Evolutionary conservation across 2,888 invertebrate genomes (phyloP), one percentile per base, ranked within the genome.

Genomic region (Platerodrilus igneus): DNA sequence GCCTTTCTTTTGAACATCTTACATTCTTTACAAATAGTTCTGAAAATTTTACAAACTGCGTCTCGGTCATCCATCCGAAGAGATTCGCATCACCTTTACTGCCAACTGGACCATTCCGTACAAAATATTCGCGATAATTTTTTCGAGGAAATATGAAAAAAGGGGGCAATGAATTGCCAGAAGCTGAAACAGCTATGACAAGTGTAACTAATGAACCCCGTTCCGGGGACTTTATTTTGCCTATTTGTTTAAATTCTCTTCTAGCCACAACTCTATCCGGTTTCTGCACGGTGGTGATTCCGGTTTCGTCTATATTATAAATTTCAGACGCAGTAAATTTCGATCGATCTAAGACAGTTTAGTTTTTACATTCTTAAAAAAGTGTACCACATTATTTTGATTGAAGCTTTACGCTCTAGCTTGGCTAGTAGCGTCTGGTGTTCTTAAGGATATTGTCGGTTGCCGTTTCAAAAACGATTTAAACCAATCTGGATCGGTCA

Each of bases 371-470:
- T 22, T 22, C 10, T 22, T 6, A 7, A 22, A 22, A 22, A 22
- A 22, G 8, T 22, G 22, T 22, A 10, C 22, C 22, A 22, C 22
- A 22, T 22, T 22, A 10, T 22, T 22, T 22, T 22, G 22, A 22
- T 22, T 22, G 10, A 22, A 22, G 10, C 22, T 22, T 22, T 8
- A 22, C 22, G 22, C 22, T 22, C 9, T 22, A 22, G 22, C 22
- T 22, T 22, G 22, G 22, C 22, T 22, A 22, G 4, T 22, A 22
- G n/a, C 22, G 8, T 22, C 22, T 22, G 22, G 9, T 9, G 9
- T 22, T 22, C 22, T 22, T 8, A 22, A 9, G 22, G 22, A 22
- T 22, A 22, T 8, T 22, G 22, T 22, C 22, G 8, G 22, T 10
- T 22, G 22, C 4, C 9, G 22, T 22, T 22, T 22, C 10, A 22